Evolutionary conservation across 2,888 invertebrate genomes (phyloP).

Genomic region (Salticus scenicus): DNA sequence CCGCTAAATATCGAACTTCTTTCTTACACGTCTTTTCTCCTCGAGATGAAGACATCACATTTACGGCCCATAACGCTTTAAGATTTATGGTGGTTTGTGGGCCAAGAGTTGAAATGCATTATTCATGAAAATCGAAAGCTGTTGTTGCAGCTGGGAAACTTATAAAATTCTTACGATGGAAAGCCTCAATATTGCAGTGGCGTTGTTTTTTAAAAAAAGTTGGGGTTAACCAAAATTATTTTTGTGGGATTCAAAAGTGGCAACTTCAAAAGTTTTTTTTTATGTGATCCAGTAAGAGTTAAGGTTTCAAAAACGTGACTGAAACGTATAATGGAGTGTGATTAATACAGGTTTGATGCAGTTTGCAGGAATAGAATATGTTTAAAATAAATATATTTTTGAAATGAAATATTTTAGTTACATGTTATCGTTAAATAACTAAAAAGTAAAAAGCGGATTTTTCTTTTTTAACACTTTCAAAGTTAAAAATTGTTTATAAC

Average conservation of each 20-base stretch:
- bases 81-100: background rate
- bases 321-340: too few relatives aligned
- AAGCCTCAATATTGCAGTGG: background rate
- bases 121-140: slow-evolving; percentile 15
- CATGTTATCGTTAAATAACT: too few relatives aligned
- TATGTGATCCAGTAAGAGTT: too few relatives aligned
- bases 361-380: too few relatives aligned
- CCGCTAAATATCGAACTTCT: slow-evolving; percentile 9
- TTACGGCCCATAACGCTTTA: slow-evolving; percentile 5
- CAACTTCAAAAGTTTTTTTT: too few relatives aligned
- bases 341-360: too few relatives aligned
- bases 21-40: background rate
- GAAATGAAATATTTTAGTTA: too few relatives aligned
- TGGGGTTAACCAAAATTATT: background rate
- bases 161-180: slow-evolving; percentile 17
- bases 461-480: too few relatives aligned
- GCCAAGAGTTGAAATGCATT: slow-evolving; percentile 12
- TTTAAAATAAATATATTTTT: too few relatives aligned
- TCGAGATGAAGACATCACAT: slow-evolving; percentile 4
- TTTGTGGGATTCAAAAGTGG: background rate
- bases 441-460: too few relatives aligned
- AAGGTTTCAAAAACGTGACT: too few relatives aligned
- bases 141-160: slow-evolving; percentile 3
- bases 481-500: too few relatives aligned
- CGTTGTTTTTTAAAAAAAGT: slow-evolving; percentile 1